Evolutionary conservation across 2,797 vertebrate species (phyloP), one percentile per base, ranked within the genome.

Genomic region (Eulemur coronatus): DNA sequence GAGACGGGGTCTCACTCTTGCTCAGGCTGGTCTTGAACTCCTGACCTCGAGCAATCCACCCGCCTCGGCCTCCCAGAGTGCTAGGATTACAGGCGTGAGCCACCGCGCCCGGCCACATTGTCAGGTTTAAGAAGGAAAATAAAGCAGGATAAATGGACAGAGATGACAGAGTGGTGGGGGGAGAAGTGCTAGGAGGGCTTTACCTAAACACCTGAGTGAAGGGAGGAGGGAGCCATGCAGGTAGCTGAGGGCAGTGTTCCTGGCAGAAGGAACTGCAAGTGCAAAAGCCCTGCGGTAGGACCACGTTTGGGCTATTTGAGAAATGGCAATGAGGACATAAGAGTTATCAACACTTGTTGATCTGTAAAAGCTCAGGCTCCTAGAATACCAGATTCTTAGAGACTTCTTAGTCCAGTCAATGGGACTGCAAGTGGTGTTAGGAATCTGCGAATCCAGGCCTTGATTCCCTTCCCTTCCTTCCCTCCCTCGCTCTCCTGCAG

Each of bases 401-500:
- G 81, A 87, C 57, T 41, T 81, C 48, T 79, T 26, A 30, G 30
- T 48, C 59, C 20, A 43, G 6, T n/a, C 63, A 35, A 2, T 67
- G 38, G 22, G 35, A 26, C 28, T 38, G 41, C 73, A 61, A 55
- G 59, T 18, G 33, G 41, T 33, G 2, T 18, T 26, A 33, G 48
- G 78, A 72, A 46, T 63, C 26, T 82, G 33, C 30, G 65, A 43
- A 7, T 65, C 28, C 38, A 41, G 84, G 61, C 65, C 82, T n/a
- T 46, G 35, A 70, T 24, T 30, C 46, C 6, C n/a, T 15, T 20
- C 4, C 17, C 28, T 13, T 20, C 1, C 5, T 0, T 1, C 28
- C 35, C 55, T 52, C 61, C 0, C 97, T 22, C 1, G 0, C 35
- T 85, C 38, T 90, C 75, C 70, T 67, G 2, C 98, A 99, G 99